Conservation (phyloP, 2,888 invertebrate genomes). For the Drosophila longiperda region DNA sequence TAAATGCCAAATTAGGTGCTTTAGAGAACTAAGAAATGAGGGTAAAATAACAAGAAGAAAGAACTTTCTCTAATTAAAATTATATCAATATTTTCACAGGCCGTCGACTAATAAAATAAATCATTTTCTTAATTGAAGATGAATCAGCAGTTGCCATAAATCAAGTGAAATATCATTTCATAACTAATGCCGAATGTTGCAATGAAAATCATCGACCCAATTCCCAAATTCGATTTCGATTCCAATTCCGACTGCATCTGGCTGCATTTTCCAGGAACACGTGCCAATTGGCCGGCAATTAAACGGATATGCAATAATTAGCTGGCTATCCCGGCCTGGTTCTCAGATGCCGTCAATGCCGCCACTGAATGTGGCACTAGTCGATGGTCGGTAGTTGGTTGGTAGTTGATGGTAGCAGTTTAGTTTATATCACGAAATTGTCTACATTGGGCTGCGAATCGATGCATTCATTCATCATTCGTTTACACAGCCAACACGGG, state of each 20-base stretch:
- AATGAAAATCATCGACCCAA: not conserved
- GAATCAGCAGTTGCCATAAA: not conserved
- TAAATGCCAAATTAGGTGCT: not conserved
- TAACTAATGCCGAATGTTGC: not conserved
- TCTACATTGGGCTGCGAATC: conserved; percentile 11
- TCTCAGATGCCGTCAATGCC: conserved; percentile 5
- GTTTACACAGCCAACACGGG: conserved; percentile 40
- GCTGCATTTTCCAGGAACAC: conserved; percentile 42
- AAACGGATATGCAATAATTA: conserved; percentile 43
- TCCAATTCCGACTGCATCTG: conserved; percentile 42
- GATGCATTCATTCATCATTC: conserved; percentile 44
- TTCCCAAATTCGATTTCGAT: not conserved
- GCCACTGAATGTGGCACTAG: not conserved
- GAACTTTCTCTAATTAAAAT: not conserved
- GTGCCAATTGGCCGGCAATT: conserved; percentile 51
- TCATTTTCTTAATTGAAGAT: not conserved
- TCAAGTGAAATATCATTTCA: not conserved
- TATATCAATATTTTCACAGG: no score
- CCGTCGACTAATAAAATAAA: not conserved
- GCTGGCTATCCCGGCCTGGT: conserved; percentile 11
- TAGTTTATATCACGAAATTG: conserved; percentile 11
- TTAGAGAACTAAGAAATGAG: not conserved
- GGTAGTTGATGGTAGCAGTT: not conserved
- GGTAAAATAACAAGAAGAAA: not conserved
- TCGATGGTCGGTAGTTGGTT: not conserved